Conservation (phyloP, 2,113 vertebrate genomes). For the Cercocebus atys region DNA sequence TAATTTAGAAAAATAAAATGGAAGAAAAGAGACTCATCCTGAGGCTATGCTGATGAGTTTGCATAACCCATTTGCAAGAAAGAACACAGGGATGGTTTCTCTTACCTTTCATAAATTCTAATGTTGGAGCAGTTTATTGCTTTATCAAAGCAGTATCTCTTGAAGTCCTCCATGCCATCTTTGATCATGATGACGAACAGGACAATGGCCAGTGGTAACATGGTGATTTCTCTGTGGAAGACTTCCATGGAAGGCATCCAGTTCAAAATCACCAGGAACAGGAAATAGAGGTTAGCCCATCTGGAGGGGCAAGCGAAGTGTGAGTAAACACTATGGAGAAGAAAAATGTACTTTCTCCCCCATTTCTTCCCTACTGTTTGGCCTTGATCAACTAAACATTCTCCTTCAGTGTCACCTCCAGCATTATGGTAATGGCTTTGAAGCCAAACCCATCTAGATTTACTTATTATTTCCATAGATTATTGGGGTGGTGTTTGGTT, state of each 20-base stretch:
- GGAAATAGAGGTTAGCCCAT: conserved; percentile 85
- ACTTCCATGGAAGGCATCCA: conserved; percentile 85
- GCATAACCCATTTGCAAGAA: not conserved
- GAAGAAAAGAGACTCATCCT: not conserved
- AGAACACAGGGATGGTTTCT: not conserved
- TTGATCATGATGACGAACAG: conserved; percentile 83
- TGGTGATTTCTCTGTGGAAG: conserved; percentile 85
- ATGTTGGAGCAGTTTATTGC: conserved; percentile 81
- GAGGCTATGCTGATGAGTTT: not conserved
- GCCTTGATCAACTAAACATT: not conserved
- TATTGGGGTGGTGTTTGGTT: no score
- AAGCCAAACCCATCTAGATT: not conserved
- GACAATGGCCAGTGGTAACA: conserved; percentile 84
- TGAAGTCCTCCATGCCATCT: conserved; percentile 84
- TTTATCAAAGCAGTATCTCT: conserved; percentile 82
- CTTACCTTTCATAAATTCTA: conserved; percentile 83
- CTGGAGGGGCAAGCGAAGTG: conserved; percentile 70
- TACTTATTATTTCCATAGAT: no score
- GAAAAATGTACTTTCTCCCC: not conserved
- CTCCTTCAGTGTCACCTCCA: not conserved
- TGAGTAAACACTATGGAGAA: not conserved
- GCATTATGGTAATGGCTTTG: not conserved
- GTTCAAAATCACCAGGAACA: conserved; percentile 85
- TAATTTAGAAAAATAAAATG: not conserved
- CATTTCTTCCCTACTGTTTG: not conserved